Percentiles rank a stretch among this genome's conserved stretches.
Evolutionary conservation across 2,888 invertebrate species (phyloP).

Genomic region (Drosophila pegasa): DNA sequence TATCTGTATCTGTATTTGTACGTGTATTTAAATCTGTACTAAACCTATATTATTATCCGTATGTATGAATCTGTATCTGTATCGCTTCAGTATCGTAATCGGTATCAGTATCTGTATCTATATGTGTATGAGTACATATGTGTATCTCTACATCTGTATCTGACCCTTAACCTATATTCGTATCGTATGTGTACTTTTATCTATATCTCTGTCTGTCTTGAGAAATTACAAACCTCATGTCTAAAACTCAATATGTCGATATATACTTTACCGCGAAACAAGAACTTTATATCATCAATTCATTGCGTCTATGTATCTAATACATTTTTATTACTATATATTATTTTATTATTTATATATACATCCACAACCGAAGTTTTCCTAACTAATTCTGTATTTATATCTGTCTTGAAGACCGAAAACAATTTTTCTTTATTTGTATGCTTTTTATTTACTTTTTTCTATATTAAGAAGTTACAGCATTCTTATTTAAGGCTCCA

Average conservation of each 20-base stretch:
- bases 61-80: background rate
- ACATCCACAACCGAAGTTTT: too few relatives aligned
- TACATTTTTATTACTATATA: too few relatives aligned
- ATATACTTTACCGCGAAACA: background rate
- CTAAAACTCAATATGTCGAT: too few relatives aligned
- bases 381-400: background rate
- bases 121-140: too few relatives aligned
- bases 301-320: background rate
- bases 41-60: background rate
- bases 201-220: background rate
- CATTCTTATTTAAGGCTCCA: slow-evolving; percentile 9
- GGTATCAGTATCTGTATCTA: background rate
- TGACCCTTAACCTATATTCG: too few relatives aligned
- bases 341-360: too few relatives aligned
- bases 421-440: slow-evolving; percentile 2
- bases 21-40: background rate
- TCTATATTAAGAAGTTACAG: slow-evolving; percentile 2
- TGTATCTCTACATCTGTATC: background rate
- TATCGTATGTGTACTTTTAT: background rate
- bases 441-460: background rate
- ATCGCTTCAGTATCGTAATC: background rate
- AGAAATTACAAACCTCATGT: background rate
- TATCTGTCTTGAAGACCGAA: background rate
- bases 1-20: too few relatives aligned
- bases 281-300: background rate